Percentiles rank a stretch among this genome's conserved stretches.
phyloP scores from a whole-genome alignment of 2,888 invertebrate genomes.

The Tineola bisselliella region DNA sequence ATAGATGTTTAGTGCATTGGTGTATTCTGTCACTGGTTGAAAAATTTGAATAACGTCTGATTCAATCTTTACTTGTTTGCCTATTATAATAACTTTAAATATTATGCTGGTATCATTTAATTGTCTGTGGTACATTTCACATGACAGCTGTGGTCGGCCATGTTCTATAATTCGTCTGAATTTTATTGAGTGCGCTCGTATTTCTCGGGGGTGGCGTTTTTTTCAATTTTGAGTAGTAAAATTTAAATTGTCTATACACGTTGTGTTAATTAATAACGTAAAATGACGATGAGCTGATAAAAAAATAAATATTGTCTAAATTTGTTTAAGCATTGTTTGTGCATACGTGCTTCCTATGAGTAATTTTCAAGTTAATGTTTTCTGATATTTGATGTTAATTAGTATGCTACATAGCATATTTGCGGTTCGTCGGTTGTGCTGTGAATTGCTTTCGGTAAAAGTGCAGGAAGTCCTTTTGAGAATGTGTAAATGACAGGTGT shows the following conservation, averaged over 20 bases:
- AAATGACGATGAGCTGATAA: not conserved
- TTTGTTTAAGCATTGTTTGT: conserved; percentile 43
- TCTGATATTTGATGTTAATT: conserved; percentile 38
- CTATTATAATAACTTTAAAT: not conserved
- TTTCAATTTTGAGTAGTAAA: not conserved
- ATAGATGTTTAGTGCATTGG: too few relatives aligned
- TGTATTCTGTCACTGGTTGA: too few relatives aligned
- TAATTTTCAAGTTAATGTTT: conserved; percentile 58
- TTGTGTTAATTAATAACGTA: not conserved
- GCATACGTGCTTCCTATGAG: conserved; percentile 60
- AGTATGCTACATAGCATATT: not conserved
- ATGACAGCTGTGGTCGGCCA: conserved; percentile 10
- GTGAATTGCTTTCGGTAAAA: not conserved
- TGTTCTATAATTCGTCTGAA: not conserved
- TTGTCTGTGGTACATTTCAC: not conserved
- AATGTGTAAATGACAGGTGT: conserved; percentile 8
- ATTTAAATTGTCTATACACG: not conserved
- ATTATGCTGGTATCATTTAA: not conserved
- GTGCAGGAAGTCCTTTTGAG: not conserved
- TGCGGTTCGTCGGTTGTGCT: not conserved
- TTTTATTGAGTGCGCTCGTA: not conserved
- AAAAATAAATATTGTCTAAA: not conserved
- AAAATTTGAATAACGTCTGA: too few relatives aligned
- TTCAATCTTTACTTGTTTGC: not conserved
- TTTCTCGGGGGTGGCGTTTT: not conserved